phyloP scores from a whole-genome alignment of 2,113 vertebrate genomes.

The Neogale vison region DNA sequence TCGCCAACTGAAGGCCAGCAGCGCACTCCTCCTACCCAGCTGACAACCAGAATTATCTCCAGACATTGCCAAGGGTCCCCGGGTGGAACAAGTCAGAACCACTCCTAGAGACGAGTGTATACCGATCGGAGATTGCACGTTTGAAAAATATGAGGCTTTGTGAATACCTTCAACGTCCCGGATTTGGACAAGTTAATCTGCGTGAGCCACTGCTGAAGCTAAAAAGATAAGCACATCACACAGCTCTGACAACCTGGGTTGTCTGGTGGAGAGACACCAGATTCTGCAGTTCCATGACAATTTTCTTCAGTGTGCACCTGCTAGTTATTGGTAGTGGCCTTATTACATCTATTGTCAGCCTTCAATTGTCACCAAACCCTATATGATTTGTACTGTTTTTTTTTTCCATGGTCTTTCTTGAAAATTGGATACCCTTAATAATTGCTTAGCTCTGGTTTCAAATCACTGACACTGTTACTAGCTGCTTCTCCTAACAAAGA shows the following conservation, averaged over 20 bases:
- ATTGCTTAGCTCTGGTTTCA: not conserved
- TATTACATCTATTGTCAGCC: not conserved
- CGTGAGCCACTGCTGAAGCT: not conserved
- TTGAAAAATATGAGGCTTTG: not conserved
- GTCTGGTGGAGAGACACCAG: too few relatives aligned
- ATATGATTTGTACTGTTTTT: not conserved
- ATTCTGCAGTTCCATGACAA: not conserved
- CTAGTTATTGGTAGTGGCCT: not conserved
- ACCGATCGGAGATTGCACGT: too few relatives aligned
- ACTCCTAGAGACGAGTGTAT: fast-evolving
- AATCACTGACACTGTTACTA: not conserved
- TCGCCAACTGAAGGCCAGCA: not conserved
- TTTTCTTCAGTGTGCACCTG: not conserved
- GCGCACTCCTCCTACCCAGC: fast-evolving
- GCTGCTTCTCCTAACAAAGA: slow-evolving; percentile 39
- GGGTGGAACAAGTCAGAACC: not conserved
- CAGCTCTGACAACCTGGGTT: not conserved
- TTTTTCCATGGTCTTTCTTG: not conserved
- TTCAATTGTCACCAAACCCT: not conserved
- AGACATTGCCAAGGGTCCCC: not conserved
- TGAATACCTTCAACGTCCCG: not conserved
- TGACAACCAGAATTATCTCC: not conserved
- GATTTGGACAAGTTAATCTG: not conserved
- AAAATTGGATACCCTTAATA: not conserved
- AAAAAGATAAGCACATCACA: not conserved